Evolutionary conservation across 2,797 vertebrate species (phyloP).

Genomic region (Phaenicophaeus curvirostris): DNA sequence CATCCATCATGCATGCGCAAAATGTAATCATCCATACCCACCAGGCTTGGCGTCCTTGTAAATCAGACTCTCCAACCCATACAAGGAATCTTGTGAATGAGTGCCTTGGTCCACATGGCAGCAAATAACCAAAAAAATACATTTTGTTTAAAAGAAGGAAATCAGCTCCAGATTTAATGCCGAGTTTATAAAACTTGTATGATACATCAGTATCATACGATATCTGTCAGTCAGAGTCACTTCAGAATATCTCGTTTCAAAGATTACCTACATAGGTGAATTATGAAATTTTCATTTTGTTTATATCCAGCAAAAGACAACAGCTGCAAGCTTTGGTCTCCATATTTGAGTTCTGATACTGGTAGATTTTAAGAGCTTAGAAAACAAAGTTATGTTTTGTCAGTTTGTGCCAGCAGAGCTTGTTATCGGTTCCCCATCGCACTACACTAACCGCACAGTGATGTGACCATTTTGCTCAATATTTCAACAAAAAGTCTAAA

Average conservation of each 20-base stretch:
- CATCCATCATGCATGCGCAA: not conserved
- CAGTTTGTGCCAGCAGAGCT: not conserved
- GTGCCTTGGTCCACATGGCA: constrained; percentile 81
- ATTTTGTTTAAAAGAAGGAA: constrained; percentile 36
- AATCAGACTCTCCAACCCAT: constrained; percentile 90
- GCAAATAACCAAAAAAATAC: constrained; percentile 42
- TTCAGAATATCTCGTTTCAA: not conserved
- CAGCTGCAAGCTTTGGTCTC: not conserved
- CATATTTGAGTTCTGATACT: not conserved
- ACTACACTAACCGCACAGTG: not conserved
- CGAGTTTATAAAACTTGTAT: not conserved
- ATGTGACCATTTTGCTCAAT: not conserved
- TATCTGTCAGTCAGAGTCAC: not conserved
- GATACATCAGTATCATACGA: not conserved
- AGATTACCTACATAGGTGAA: not conserved
- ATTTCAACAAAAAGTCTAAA: not conserved
- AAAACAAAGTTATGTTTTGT: not conserved
- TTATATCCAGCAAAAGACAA: not conserved
- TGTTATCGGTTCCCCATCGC: not conserved
- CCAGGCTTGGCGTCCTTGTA: constrained; percentile 88
- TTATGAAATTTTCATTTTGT: not conserved
- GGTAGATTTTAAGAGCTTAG: not conserved
- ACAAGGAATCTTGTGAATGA: constrained; percentile 86
- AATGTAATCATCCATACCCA: constrained; percentile 82
- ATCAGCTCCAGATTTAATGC: not conserved